Conservation (phyloP, 1,140 invertebrate genomes). For the Zaprionus ghesquierei region DNA sequence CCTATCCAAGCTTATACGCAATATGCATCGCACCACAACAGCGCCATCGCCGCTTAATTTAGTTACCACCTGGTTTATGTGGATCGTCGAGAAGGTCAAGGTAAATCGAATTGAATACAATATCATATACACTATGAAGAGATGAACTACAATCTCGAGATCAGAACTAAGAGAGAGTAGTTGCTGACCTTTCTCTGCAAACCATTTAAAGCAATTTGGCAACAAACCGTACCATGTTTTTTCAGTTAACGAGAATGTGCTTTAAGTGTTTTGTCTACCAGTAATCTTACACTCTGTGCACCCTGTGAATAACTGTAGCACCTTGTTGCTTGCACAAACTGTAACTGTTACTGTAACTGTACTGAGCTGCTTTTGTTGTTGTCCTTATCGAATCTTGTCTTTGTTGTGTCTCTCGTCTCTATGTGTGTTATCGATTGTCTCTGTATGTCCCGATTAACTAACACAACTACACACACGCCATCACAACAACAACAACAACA, state of each 20-base stretch:
- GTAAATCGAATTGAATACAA: conserved; percentile 79
- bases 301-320: background rate
- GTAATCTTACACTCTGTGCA: conserved; percentile 25
- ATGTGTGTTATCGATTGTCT: conserved; percentile 57
- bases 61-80: conserved; percentile 95
- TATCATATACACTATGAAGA: background rate
- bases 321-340: conserved; percentile 6
- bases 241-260: conserved; percentile 56
- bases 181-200: conserved; percentile 81
- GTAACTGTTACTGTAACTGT: background rate
- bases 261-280: conserved; percentile 67
- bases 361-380: conserved; percentile 48
- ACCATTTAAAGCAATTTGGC: conserved; percentile 83
- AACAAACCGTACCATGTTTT: conserved; percentile 67
- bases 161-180: conserved; percentile 51
- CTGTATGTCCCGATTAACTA: conserved; percentile 60
- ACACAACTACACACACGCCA: conserved; percentile 39
- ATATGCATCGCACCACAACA: conserved; percentile 98
- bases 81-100: conserved; percentile 91
- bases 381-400: conserved; percentile 43
- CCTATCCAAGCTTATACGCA: conserved; percentile 97
- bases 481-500: conserved; percentile 56
- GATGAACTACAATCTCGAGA: conserved; percentile 18
- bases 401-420: conserved; percentile 57
- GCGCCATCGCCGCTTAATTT: conserved; percentile 98